Percentiles rank a stretch among this genome's conserved stretches.
phyloP scores from a whole-genome alignment of 2,113 vertebrate genomes.

The Leiothrix lutea region DNA sequence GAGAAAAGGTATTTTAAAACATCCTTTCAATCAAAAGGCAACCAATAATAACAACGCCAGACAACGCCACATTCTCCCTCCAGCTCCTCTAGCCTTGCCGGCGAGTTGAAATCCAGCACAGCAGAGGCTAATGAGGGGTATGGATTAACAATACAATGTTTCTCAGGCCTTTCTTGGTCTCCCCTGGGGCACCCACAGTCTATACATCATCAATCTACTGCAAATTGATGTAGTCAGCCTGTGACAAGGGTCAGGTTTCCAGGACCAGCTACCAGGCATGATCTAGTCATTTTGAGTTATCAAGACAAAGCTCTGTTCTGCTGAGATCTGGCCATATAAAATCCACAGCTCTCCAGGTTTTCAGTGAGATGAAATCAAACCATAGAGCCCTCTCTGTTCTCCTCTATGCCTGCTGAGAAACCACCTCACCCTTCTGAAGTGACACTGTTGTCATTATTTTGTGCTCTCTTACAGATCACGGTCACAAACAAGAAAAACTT shows the following conservation, averaged over 20 bases:
- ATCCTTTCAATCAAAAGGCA: neutral
- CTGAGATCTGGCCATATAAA: neutral
- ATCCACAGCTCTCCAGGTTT: neutral
- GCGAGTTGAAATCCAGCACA: constrained; percentile 25
- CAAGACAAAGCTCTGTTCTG: constrained; percentile 41
- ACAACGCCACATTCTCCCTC: neutral
- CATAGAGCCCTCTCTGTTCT: neutral
- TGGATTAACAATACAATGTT: constrained; percentile 45
- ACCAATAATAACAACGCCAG: neutral
- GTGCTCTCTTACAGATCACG: neutral
- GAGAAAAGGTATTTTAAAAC: constrained; percentile 32
- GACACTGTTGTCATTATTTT: neutral
- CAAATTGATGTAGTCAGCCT: constrained; percentile 56
- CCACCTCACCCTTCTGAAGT: neutral
- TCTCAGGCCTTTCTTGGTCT: constrained; percentile 34
- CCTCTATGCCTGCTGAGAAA: neutral
- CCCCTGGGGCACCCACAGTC: constrained; percentile 8
- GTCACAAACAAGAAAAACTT: neutral
- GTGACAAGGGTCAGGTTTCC: constrained; percentile 58
- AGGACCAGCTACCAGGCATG: constrained; percentile 52
- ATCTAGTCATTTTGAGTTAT: constrained; percentile 61
- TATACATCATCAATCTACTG: constrained; percentile 52
- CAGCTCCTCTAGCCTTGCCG: neutral
- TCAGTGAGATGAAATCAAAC: neutral
- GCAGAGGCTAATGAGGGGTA: constrained; percentile 42